Percentiles rank a stretch among this genome's conserved stretches.
These are phyloP conservation scores for Micrastur ruficollis DNA, from an alignment of 2,797 vertebrate genomes.

Conservation along the genomic window DNA sequence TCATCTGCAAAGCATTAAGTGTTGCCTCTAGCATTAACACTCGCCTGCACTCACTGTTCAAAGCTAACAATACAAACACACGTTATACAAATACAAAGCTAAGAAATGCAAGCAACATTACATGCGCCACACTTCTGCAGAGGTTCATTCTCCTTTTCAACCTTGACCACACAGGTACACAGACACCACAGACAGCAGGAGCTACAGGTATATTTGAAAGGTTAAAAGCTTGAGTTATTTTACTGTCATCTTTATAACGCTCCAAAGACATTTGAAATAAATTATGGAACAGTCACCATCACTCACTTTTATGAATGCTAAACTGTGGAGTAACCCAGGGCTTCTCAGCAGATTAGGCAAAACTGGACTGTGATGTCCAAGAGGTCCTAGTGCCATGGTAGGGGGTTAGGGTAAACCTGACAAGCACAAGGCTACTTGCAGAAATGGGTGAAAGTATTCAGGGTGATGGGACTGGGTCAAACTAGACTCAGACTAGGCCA, in stretches of 20 bases:
- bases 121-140: accelerated
- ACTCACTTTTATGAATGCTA: neutral
- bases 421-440: neutral
- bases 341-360: neutral
- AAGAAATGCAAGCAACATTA: neutral
- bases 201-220: neutral
- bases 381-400: neutral
- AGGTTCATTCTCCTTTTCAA: neutral
- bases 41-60: neutral
- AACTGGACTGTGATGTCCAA: neutral
- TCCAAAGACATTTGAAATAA: neutral
- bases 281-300: neutral
- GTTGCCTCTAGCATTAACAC: neutral
- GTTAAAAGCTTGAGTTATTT: neutral
- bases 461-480: neutral
- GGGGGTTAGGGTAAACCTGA: neutral
- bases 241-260: neutral
- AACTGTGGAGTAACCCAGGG: neutral
- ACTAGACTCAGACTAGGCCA: neutral
- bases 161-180: neutral
- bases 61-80: neutral
- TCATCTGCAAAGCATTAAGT: neutral
- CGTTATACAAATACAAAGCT: no score
- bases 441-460: neutral
- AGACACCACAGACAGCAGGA: neutral